A percentile compares a stretch with the other conserved stretches of the same genome.
Conservation (phyloP, 2,113 vertebrate genomes). For the Lynx canadensis region DNA sequence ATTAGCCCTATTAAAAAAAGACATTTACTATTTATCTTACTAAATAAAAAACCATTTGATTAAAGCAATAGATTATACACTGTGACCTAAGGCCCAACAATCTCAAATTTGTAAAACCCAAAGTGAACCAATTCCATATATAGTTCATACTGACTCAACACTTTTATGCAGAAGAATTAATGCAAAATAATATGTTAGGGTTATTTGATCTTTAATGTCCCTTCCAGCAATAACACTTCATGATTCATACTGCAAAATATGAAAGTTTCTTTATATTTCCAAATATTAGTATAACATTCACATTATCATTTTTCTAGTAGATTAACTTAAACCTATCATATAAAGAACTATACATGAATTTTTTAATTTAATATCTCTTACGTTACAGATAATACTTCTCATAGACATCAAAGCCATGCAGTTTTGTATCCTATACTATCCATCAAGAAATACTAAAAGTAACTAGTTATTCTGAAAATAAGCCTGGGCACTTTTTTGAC, state of each 20-base stretch:
- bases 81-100: background rate
- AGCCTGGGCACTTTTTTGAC: background rate
- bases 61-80: background rate
- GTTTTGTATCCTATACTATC: background rate
- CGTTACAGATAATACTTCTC: background rate
- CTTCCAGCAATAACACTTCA: background rate
- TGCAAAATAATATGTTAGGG: background rate
- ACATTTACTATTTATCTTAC: background rate
- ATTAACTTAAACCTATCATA: background rate
- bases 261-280: constrained; percentile 37
- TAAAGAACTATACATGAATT: background rate
- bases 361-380: background rate
- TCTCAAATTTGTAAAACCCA: background rate
- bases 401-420: background rate
- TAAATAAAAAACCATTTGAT: background rate
- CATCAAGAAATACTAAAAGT: background rate
- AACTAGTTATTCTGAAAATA: background rate
- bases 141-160: background rate
- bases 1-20: background rate
- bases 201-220: constrained; percentile 48
- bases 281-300: constrained; percentile 28
- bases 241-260: background rate
- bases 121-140: background rate
- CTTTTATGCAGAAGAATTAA: constrained; percentile 19
- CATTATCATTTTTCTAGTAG: constrained; percentile 15